Percentiles rank a stretch among this genome's conserved stretches.
Conservation (phyloP, 2,888 invertebrate genomes). For the Mylabris sibirica region DNA sequence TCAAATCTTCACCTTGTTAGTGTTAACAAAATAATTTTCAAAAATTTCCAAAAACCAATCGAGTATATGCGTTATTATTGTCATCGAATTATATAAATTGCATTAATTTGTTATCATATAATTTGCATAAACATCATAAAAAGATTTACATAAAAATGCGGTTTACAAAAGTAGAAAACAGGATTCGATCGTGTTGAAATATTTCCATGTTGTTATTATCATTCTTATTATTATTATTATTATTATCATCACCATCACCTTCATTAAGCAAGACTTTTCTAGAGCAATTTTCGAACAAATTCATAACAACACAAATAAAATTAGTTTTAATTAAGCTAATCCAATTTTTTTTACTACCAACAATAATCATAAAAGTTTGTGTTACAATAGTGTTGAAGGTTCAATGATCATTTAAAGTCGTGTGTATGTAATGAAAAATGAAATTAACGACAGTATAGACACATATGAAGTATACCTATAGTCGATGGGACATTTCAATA, state of each 20-base stretch:
- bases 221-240: background rate
- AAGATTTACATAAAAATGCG: conserved; percentile 33
- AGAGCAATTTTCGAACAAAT: background rate
- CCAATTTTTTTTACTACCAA: background rate
- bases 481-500: background rate
- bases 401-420: background rate
- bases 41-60: conserved; percentile 9
- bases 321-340: background rate
- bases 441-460: background rate
- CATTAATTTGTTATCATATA: conserved; percentile 21
- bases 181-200: background rate
- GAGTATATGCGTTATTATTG: conserved; percentile 14
- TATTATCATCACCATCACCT: background rate
- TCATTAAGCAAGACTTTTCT: background rate
- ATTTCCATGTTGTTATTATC: background rate
- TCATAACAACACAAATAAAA: background rate
- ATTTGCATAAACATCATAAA: conserved; percentile 32
- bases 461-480: background rate
- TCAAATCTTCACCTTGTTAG: background rate
- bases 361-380: background rate
- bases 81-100: conserved; percentile 24
- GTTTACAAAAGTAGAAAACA: conserved; percentile 24
- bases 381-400: background rate
- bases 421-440: background rate
- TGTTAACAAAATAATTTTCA: conserved; percentile 25